A percentile compares a stretch with the other conserved stretches of the same genome.
Evolutionary conservation across 2,113 vertebrate species (phyloP).

Genomic region (Pelvicachromis taeniatus): DNA sequence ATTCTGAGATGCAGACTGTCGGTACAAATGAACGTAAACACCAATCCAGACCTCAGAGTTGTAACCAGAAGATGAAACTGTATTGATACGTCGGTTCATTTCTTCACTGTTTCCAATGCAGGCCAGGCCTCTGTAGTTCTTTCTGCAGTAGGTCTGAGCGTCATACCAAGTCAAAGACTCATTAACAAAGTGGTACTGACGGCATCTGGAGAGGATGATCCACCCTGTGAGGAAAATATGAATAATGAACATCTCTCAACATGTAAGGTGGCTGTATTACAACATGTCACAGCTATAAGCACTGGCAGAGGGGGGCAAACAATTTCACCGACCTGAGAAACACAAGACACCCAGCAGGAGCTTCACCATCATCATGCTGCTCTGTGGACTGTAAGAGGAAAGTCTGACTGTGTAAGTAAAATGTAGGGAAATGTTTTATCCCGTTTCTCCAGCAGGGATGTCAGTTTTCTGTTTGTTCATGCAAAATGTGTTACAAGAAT

Average conservation of each 20-base stretch:
- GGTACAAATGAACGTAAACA: accelerated
- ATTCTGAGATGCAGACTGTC: background rate
- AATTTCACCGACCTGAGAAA: background rate
- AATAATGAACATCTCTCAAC: background rate
- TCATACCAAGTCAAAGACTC: accelerated
- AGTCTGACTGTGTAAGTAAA: background rate
- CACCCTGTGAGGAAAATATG: background rate
- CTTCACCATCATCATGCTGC: background rate
- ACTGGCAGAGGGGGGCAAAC: background rate
- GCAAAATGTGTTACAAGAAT: background rate
- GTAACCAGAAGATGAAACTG: background rate
- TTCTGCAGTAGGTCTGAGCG: background rate
- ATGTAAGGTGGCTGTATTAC: background rate
- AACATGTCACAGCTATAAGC: background rate
- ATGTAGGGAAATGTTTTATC: background rate
- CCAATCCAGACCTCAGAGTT: background rate
- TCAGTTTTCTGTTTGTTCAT: accelerated
- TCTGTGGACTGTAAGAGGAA: background rate
- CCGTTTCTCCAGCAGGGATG: no score
- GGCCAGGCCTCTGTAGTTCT: background rate
- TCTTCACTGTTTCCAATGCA: background rate
- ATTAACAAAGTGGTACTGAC: background rate
- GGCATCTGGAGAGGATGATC: background rate
- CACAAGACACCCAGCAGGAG: background rate
- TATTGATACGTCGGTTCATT: background rate